Base-by-base conservation (phyloP, 1,140 invertebrate species). In the Anastrepha ludens region DNA sequence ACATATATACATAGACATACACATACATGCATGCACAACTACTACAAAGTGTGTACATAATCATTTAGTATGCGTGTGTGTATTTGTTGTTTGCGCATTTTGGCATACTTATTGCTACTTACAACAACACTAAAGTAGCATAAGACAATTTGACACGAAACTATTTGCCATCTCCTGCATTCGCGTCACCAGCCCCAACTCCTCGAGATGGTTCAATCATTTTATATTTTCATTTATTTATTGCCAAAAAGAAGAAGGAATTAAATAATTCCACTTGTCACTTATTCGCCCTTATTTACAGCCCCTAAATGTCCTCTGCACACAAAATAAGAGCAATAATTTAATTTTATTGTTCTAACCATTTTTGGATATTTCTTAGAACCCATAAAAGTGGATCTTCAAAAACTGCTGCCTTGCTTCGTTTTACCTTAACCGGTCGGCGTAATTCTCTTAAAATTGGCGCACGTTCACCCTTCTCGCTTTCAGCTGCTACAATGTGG, bases 21-120 rank as follows among this genome's bases (percentile, higher is more conserved):
- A 29, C 29, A 29, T 29, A 29, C 29, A 29, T 62, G 5, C 47
- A 81, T 9, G 17, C 74, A 81, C 47, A 81, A 55, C 47, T 9
- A 81, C 74, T 47, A 55, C 39, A 74, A 74, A 74, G 41, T 74
- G 67, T 81, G 9, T 55, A 81, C 74, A 81, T 55, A 50, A 50
- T 81, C 44, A 81, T 81, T 81, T 55, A 55, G 29, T 29, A 29
- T 29, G 29, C 29, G 29, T 29, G 29, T 6, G 50, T 20, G 3
- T 55, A 81, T 50, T 81, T 81, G 74, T 81, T 81, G 47, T 81
- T 81, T 55, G 20, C n/a, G 41, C 74, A 81, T 41, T 81, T 81
- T 20, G 7, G 47, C n/a, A 47, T 55, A 81, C 44, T 81, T 81
- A 81, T 47, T 9, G 50, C 74, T 20, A 17, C n/a, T n/a, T 29